phyloP scores from a whole-genome alignment of 1,140 invertebrate species.

The Gonatopus flavifemur region DNA sequence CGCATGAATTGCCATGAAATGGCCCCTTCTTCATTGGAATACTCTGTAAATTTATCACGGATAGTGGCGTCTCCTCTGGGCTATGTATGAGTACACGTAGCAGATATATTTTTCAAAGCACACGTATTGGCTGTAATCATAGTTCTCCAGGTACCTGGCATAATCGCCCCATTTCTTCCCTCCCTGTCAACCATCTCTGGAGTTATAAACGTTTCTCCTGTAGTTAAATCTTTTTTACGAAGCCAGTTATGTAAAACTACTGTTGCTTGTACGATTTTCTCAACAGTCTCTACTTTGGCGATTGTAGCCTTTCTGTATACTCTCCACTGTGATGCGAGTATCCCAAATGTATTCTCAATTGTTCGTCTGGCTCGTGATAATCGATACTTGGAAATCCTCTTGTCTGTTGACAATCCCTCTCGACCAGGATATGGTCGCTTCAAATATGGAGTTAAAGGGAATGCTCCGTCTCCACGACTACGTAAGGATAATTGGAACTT shows the following conservation, averaged over 20 bases:
- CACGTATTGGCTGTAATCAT: neutral
- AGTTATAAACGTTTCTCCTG: no score
- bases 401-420: no score
- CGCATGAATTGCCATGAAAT: no score
- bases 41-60: no score
- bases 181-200: neutral
- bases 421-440: conserved; percentile 14
- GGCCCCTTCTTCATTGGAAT: no score
- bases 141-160: neutral
- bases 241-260: conserved; percentile 18
- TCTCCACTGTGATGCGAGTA: conserved; percentile 44
- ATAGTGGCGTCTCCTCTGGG: neutral
- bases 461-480: conserved; percentile 24
- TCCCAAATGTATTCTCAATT: conserved; percentile 55
- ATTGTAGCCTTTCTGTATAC: no score
- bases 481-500: conserved; percentile 14
- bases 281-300: no score
- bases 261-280: no score
- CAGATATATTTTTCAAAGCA: neutral
- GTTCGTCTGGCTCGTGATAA: no score
- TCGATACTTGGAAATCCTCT: conserved; percentile 14
- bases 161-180: neutral
- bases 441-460: conserved; percentile 30
- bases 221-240: neutral
- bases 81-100: neutral